Evolutionary conservation across 1,140 invertebrate genomes (phyloP).

Genomic region (Formica exsecta): DNA sequence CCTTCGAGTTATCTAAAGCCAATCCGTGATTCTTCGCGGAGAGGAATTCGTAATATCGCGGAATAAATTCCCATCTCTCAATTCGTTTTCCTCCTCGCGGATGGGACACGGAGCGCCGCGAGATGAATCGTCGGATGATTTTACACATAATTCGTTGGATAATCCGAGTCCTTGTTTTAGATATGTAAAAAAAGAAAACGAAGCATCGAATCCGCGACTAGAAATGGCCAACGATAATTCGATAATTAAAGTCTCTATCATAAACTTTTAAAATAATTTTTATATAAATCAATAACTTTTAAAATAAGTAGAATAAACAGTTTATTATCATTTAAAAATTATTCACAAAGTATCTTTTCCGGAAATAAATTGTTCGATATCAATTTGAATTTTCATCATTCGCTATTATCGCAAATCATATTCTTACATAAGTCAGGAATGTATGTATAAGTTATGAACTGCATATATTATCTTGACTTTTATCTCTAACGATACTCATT

Average conservation of each 20-base stretch:
- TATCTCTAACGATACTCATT: constrained; percentile 13
- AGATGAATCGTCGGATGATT: constrained; percentile 26
- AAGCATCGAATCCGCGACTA: neutral
- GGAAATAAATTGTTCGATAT: neutral
- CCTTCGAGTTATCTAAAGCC: neutral
- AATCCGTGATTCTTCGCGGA: constrained; percentile 3
- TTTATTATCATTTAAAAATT: neutral
- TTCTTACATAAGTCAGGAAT: neutral
- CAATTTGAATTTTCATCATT: neutral
- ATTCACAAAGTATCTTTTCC: neutral
- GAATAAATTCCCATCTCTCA: constrained; percentile 4
- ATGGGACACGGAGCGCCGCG: neutral
- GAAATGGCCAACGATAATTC: neutral
- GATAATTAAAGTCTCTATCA: neutral
- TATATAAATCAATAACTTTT: too few species aligned
- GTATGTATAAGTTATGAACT: too few species aligned
- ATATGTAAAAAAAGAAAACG: constrained; percentile 12
- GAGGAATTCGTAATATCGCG: constrained; percentile 17
- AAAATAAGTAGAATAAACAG: neutral
- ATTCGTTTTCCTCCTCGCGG: neutral
- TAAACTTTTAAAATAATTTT: too few species aligned
- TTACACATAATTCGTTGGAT: constrained; percentile 66
- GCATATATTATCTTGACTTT: neutral
- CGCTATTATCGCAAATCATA: neutral
- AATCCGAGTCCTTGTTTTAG: neutral